phyloP scores from a whole-genome alignment of 2,888 invertebrate species.

The Frankliniella fusca region DNA sequence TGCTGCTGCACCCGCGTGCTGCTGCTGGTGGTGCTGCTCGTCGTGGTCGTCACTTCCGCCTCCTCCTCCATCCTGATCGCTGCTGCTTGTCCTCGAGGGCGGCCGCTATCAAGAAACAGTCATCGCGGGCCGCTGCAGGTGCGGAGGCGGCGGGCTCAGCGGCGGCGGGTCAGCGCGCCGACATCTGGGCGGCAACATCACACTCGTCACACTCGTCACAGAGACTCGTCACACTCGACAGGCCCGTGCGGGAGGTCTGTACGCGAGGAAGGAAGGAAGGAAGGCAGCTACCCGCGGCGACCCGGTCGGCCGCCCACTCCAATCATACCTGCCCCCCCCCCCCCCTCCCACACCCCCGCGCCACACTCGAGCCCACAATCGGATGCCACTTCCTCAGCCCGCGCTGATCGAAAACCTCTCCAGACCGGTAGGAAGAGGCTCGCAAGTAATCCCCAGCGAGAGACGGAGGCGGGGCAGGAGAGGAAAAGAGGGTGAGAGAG shows the following conservation, averaged over 20 bases:
- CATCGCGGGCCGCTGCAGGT: neutral
- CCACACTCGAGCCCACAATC: no score
- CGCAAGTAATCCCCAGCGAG: neutral
- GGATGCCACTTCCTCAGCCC: no score
- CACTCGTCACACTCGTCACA: no score
- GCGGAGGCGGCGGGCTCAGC: neutral
- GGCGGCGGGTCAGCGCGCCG: neutral
- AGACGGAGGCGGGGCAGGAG: neutral
- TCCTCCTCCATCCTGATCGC: neutral
- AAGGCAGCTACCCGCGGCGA: neutral
- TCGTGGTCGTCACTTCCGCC: neutral
- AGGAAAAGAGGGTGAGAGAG: neutral
- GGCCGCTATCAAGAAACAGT: slow-evolving; percentile 16
- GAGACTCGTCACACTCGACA: no score
- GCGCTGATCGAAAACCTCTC: no score
- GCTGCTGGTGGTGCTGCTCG: neutral
- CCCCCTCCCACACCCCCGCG: no score
- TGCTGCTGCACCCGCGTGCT: neutral
- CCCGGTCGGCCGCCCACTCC: no score
- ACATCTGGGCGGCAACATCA: neutral
- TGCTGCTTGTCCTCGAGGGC: neutral
- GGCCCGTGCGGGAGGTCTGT: no score
- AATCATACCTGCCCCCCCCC: no score
- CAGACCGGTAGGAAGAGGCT: no score
- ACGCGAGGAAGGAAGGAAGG: neutral